Evolutionary conservation across 2,113 vertebrate genomes (phyloP), one percentile per base, ranked within the genome.

Genomic region (Miniopterus natalensis): DNA sequence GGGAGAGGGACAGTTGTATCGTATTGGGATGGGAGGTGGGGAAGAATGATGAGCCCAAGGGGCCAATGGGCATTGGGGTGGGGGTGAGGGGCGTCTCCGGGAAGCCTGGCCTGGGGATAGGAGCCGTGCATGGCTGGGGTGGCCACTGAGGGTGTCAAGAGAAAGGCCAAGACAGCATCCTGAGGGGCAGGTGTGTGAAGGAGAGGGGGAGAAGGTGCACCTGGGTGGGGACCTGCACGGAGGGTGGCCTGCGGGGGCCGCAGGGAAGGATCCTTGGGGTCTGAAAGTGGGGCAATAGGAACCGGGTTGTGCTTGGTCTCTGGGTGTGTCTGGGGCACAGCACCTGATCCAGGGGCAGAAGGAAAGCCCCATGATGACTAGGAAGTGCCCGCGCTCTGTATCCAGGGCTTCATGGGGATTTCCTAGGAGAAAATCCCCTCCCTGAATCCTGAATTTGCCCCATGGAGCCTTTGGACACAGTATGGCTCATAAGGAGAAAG

Each of bases 141-240:
- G 63, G 12, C n/a, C 40, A 45, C 47, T 2, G 17, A 42, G 31
- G 21, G 6, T 3, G 8, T 73, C 29, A 36, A 42, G 49, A 20
- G 63, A 36, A 10, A 18, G 27, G 5, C 9, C 21, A 4, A 31
- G 51, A 68, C 27, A 1, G 68, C 0, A 2, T 3, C 31, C 49
- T 17, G 49, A 36, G 23, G 20, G 17, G n/a, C 59, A 77, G 79
- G 29, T 13, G 10, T 21, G 5, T 25, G 40, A 23, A 21, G 18
- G 1, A 47, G 75, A 57, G 36, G 23, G 1, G 31, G 17, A 4
- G 25, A 5, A 15, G 36, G 8, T 11, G 7, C 0, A 5, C 47
- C 29, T 14, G 51, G 3, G 0, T 0, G 1, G 21, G 31, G 9
- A 2, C 15, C 29, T 2, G 47, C 61, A 75, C 1, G 9, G 47